Percentiles rank a stretch among this genome's conserved stretches.
These are phyloP conservation scores for Ctenodactylus gundi DNA, from an alignment of 2,113 vertebrate species.

Conservation along the genomic window DNA sequence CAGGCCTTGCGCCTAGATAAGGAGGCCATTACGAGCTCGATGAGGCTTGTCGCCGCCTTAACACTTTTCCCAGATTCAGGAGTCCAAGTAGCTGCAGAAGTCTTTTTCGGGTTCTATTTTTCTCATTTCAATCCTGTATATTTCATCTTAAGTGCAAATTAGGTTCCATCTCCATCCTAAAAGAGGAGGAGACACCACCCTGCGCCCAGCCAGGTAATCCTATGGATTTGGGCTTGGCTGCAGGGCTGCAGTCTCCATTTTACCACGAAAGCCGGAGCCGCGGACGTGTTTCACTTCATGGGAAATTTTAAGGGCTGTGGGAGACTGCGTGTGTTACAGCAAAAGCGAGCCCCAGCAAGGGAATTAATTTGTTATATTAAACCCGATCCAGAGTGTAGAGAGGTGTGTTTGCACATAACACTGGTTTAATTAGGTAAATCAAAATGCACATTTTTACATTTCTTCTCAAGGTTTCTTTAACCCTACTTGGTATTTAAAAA, in stretches of 20 bases:
- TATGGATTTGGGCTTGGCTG: neutral
- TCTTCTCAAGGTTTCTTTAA: slow-evolving; percentile 37
- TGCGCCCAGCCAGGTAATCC: neutral
- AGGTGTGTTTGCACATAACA: neutral
- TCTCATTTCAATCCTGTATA: neutral
- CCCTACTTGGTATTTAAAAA: neutral
- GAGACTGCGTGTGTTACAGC: neutral
- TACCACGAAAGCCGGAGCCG: neutral
- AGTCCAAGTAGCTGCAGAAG: neutral
- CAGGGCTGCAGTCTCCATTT: neutral
- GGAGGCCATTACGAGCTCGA: neutral
- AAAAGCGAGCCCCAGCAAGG: neutral
- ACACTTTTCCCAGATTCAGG: neutral
- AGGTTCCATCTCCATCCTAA: neutral
- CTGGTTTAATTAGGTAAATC: slow-evolving; percentile 24
- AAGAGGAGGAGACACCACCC: neutral
- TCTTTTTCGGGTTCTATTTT: neutral
- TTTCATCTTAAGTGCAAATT: slow-evolving; percentile 26
- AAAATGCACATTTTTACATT: slow-evolving; percentile 63
- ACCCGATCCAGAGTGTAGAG: neutral
- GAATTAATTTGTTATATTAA: slow-evolving; percentile 4
- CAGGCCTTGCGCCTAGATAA: slow-evolving; percentile 47
- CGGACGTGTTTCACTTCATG: neutral
- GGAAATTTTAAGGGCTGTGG: slow-evolving; percentile 32
- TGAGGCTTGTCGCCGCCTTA: slow-evolving; percentile 21